Percentiles rank a stretch among this genome's conserved stretches.
Evolutionary conservation across 2,888 invertebrate species (phyloP).

Genomic region (Epirrita christyi): DNA sequence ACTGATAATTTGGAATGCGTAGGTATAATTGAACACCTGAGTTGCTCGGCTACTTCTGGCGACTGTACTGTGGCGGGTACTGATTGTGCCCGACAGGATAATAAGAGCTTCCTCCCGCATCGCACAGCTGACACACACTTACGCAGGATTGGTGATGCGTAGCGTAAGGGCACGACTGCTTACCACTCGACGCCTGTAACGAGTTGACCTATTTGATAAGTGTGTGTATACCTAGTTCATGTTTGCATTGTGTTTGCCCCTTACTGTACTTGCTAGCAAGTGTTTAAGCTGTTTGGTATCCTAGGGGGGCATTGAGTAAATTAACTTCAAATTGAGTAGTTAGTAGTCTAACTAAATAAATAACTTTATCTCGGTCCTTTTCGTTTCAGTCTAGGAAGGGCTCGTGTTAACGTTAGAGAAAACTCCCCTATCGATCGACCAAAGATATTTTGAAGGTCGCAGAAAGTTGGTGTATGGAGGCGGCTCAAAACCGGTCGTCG

Average conservation of each 20-base stretch:
- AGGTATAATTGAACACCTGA: constrained; percentile 1
- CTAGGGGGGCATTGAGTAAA: not conserved
- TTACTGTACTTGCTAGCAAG: not conserved
- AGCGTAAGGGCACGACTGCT: constrained; percentile 58
- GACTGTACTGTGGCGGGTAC: constrained; percentile 43
- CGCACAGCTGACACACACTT: constrained; percentile 60
- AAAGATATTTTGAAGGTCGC: no score
- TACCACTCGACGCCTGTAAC: constrained; percentile 33
- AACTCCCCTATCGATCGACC: no score
- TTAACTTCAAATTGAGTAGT: no score
- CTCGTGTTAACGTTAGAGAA: no score
- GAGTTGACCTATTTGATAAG: constrained; percentile 14
- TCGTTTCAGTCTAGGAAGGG: no score
- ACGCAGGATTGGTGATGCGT: constrained; percentile 52
- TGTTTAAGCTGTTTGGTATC: not conserved
- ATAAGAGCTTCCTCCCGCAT: constrained; percentile 81
- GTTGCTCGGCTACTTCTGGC: constrained; percentile 9
- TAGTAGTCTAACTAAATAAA: no score
- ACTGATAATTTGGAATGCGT: not conserved
- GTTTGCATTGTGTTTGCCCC: constrained; percentile 1
- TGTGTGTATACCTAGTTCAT: constrained; percentile 1
- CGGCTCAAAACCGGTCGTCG: no score
- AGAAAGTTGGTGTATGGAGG: no score
- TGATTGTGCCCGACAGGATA: constrained; percentile 83
- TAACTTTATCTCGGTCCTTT: no score